Evolutionary conservation across 2,797 vertebrate genomes (phyloP).

Genomic region (Poecilia gillii): DNA sequence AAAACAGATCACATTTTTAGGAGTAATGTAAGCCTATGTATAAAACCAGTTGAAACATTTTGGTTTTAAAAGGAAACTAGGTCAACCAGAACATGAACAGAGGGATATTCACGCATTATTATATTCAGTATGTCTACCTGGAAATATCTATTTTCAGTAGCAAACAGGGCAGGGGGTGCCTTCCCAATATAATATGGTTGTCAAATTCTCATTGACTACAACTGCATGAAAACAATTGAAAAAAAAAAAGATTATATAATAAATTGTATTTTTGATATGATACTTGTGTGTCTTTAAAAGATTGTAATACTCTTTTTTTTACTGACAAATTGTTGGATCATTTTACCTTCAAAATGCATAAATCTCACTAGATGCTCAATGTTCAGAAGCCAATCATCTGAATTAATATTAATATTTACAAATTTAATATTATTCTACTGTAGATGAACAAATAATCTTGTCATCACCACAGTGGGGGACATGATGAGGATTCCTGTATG

Average conservation of each 20-base stretch:
- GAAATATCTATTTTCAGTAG: neutral
- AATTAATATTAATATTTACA: conserved; percentile 1
- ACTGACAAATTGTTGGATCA: neutral
- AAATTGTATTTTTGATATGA: neutral
- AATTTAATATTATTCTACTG: conserved; percentile 6
- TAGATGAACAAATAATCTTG: conserved; percentile 36
- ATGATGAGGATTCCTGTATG: conserved; percentile 19
- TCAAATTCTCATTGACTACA: neutral
- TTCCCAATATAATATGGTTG: neutral
- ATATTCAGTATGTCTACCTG: neutral
- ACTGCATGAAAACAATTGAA: neutral
- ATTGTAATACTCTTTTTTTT: neutral
- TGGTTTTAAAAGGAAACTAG: neutral
- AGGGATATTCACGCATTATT: too few relatives aligned
- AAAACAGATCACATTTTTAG: neutral
- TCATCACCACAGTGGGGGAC: conserved; percentile 50
- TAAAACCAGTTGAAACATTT: neutral
- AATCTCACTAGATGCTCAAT: neutral
- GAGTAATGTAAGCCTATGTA: neutral
- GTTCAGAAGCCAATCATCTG: conserved; percentile 1
- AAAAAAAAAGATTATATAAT: neutral
- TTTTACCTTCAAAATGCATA: neutral
- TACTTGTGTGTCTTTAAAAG: neutral
- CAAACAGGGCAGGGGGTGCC: too few relatives aligned
- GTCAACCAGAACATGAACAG: neutral